A percentile compares a stretch with the other conserved stretches of the same genome.
Evolutionary conservation across 2,113 vertebrate species (phyloP).

Genomic region (Daubentonia madagascariensis): DNA sequence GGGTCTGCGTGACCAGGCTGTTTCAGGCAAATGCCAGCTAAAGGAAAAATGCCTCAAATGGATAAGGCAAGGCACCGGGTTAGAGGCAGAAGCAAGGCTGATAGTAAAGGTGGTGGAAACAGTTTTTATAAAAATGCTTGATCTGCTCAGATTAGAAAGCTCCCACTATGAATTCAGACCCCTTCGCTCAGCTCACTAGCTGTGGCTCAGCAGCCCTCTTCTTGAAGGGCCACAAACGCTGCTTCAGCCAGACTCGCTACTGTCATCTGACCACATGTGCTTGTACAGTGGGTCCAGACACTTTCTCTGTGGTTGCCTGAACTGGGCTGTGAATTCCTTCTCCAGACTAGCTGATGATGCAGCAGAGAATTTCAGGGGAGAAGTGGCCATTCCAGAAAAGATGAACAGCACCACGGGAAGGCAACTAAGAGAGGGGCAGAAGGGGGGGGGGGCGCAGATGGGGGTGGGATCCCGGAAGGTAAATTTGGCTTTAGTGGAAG

Average conservation of each 20-base stretch:
- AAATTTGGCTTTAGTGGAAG: conserved; percentile 14
- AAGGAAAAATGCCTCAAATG: neutral
- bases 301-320: neutral
- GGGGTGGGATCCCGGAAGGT: neutral
- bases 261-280: neutral
- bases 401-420: neutral
- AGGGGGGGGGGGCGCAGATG: too few relatives aligned
- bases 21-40: neutral
- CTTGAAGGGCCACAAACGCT: neutral
- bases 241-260: neutral
- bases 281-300: neutral
- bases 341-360: neutral
- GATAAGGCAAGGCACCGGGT: neutral
- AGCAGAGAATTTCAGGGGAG: neutral
- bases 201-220: neutral
- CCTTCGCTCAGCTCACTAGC: neutral
- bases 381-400: neutral
- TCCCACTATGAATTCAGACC: accelerated
- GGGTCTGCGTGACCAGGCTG: neutral
- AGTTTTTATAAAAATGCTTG: neutral
- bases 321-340: neutral
- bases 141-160: neutral
- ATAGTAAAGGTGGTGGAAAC: accelerated
- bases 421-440: neutral
- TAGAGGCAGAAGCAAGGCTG: neutral